phyloP scores from a whole-genome alignment of 2,113 vertebrate genomes.

The Grus americana region DNA sequence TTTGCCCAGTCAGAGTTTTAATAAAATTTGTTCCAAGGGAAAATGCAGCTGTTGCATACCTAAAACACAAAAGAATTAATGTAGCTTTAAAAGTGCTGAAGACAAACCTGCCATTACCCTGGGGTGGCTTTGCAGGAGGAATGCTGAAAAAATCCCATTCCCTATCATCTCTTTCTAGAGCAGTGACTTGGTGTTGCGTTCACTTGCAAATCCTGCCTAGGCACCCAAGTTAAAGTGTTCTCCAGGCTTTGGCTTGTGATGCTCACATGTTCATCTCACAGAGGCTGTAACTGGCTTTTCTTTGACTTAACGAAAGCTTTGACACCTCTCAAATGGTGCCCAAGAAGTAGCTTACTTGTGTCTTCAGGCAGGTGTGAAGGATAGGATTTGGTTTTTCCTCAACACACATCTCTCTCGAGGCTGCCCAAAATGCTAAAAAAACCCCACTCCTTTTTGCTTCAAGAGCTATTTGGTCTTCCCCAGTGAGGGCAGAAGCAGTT shows the following conservation, averaged over 20 bases:
- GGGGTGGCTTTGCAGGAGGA: background rate
- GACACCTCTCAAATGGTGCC: background rate
- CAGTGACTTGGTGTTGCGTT: background rate
- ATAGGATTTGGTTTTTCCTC: background rate
- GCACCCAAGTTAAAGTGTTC: background rate
- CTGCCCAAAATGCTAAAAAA: background rate
- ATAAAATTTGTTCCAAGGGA: background rate
- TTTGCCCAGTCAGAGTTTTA: background rate
- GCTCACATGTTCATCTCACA: background rate
- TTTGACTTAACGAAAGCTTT: background rate
- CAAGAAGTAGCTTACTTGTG: background rate
- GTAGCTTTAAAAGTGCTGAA: background rate
- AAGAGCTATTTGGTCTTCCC: background rate
- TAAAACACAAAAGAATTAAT: background rate
- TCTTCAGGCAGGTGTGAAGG: background rate
- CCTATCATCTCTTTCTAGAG: background rate
- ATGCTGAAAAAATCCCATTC: background rate
- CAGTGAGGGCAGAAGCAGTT: background rate
- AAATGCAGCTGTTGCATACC: background rate
- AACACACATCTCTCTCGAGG: accelerated
- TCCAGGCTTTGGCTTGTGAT: background rate
- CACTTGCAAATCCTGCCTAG: background rate
- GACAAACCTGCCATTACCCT: background rate
- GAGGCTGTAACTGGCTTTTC: background rate
- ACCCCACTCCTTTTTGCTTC: background rate